phyloP scores from a whole-genome alignment of 2,113 vertebrate species.

The Aptenodytes forsteri region DNA sequence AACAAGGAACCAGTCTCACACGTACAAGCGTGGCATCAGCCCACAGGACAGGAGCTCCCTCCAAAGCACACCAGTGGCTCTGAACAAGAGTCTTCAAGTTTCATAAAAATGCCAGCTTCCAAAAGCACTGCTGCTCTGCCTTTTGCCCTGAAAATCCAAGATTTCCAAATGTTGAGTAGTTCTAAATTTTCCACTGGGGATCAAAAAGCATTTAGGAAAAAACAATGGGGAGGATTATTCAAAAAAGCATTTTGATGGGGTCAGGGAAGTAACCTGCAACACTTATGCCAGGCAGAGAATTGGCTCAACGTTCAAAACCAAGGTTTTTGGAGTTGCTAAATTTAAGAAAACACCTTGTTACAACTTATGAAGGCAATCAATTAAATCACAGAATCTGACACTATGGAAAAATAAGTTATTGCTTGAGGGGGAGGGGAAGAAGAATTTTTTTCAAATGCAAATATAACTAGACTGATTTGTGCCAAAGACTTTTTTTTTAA shows the following conservation, averaged over 20 bases:
- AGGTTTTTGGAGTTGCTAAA: not conserved
- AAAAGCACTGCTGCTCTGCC: not conserved
- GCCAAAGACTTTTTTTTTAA: not conserved
- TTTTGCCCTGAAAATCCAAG: not conserved
- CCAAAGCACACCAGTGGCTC: not conserved
- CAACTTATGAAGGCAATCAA: not conserved
- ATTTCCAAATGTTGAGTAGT: not conserved
- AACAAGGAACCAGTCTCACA: not conserved
- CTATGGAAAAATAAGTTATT: not conserved
- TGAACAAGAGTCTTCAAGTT: not conserved
- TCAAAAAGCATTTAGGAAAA: not conserved
- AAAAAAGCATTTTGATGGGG: not conserved
- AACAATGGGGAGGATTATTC: not conserved
- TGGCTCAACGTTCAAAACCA: not conserved
- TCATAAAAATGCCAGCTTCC: not conserved
- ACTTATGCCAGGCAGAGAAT: not conserved
- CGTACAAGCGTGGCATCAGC: accelerated
- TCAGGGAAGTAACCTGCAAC: not conserved
- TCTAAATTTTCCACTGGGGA: not conserved
- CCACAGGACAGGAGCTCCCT: not conserved
- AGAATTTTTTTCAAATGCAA: not conserved
- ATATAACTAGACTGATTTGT: not conserved
- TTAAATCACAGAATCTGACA: not conserved
- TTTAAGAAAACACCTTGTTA: not conserved
- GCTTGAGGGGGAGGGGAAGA: not conserved